Evolutionary conservation across 2,888 invertebrate species (phyloP), one percentile per base, ranked within the genome.

Genomic region (Serrognathus titanus): DNA sequence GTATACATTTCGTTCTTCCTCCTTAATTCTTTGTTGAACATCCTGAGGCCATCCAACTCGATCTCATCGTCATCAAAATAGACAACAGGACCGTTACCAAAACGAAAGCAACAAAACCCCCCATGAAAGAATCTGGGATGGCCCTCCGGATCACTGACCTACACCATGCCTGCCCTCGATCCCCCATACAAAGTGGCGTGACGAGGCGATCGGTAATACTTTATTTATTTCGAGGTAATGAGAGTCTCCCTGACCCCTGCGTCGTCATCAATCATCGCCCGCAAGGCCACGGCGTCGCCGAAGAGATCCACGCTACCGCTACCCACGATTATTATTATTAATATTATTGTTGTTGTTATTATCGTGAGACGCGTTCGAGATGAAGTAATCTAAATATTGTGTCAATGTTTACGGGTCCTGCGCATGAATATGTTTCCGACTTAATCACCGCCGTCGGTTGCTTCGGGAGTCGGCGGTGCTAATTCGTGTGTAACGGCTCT

Each of bases 111-210:
- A 55, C 52, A 36, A 31, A 31, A 31, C 24, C 16, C 10, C 3
- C 43, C 12, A 20, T 8, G 13, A 24, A 50, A 52, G 48, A 47
- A 51, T 43, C 37, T 36, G 38, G 31, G 49, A 56, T 48, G 55
- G 61, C 57, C 58, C 52, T 16, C 54, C 58, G 56, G 56, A 59
- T 61, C 59, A 61, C 63, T 61, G 59, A 60, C 60, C 64, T 61
- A 61, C 60, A 57, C 48, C 59, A 51, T 56, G 53, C 56, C 52
- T 56, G 53, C 56, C 48, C 56, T 49, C 51, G 37, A 50, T 59
- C 56, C 53, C 53, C 59, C 40, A 55, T 56, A 43, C 50, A 57
- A 59, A 59, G 47, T 57, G 48, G 59, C 60, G 60, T 60, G 57
- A 55, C 57, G 54, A 37, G 57, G 50, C 50, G 59, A 59, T 59